Base-by-base conservation (phyloP, 2,113 vertebrate species). In the Gavialis gangeticus region DNA sequence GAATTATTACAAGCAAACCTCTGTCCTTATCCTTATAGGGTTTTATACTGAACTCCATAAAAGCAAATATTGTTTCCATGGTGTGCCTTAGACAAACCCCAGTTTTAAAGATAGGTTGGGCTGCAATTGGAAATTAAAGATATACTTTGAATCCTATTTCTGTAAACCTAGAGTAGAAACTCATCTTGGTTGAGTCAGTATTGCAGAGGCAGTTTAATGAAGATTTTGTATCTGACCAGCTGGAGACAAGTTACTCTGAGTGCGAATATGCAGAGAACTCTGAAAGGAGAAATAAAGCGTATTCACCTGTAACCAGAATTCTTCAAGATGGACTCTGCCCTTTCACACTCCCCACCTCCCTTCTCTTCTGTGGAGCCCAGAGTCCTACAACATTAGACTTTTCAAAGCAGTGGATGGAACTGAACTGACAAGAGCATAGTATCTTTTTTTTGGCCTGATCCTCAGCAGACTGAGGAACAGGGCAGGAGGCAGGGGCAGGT, bases 91-190 rank as follows among this genome's bases (percentile, higher is more conserved):
- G 25, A 34, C 67, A 67, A 83, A 2, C 14, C 12, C 54, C 34
- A 63, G 4, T 3, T 62, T 87, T 59, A 80, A 37, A 73, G 18
- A 12, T 77, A 10, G 0, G 0, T 71, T 27, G 7, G 71, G 46
- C 66, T 69, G 4, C 15, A 6, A 57, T 57, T 80, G 67, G 37
- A 34, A 79, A 86, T 84, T 67, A 37, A 79, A 1, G 1, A 78
- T 27, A 24, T 84, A 13, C n/a, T 25, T 95, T 88, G 62, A 66
- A 46, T 86, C 34, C 78, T 66, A 71, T 5, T 2, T 34, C 79
- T 86, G 28, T 14, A 34, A 73, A 63, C 34, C 46, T 77, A 37
- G 1, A 0, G 3, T 89, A 75, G 22, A 37, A 89, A 57, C 66
- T 81, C 15, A 57, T 34, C 75, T 88, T 87, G 17, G 57, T 18